A percentile compares a stretch with the other conserved stretches of the same genome.
Evolutionary conservation across 2,888 invertebrate genomes (phyloP).

Genomic region (Hemaris fuciformis): DNA sequence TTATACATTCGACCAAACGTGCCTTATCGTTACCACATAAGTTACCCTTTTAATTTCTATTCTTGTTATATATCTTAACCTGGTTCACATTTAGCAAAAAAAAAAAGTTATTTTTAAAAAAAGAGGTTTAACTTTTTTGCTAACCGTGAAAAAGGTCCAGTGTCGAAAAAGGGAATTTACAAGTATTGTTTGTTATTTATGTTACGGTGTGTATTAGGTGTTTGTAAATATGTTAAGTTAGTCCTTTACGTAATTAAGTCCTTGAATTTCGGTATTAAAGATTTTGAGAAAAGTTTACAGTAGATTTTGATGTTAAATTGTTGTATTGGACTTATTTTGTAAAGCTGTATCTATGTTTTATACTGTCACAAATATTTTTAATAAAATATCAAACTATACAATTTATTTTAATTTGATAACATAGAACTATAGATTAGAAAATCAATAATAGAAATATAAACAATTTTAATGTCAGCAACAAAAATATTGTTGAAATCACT

Average conservation of each 20-base stretch:
- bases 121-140: slow-evolving; percentile 4
- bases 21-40: not conserved
- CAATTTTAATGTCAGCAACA: too few species aligned
- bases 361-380: slow-evolving; percentile 52
- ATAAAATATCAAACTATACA: slow-evolving; percentile 31
- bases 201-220: slow-evolving; percentile 1
- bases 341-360: slow-evolving; percentile 28
- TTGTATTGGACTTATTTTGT: slow-evolving; percentile 16
- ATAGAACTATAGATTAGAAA: too few species aligned
- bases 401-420: not conserved
- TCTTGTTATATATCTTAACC: not conserved
- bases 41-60: slow-evolving; percentile 27
- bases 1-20: slow-evolving; percentile 3
- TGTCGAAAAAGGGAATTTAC: slow-evolving; percentile 22
- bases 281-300: not conserved
- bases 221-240: slow-evolving; percentile 13
- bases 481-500: too few species aligned
- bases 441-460: too few species aligned
- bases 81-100: not conserved
- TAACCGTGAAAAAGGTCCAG: slow-evolving; percentile 17
- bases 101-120: not conserved
- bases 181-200: slow-evolving; percentile 38
- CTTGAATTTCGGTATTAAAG: not conserved
- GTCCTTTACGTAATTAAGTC: not conserved
- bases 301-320: not conserved